A percentile compares a stretch with the other conserved stretches of the same genome.
Evolutionary conservation across 2,888 invertebrate genomes (phyloP).

Genomic region (Alsophila aescularia): DNA sequence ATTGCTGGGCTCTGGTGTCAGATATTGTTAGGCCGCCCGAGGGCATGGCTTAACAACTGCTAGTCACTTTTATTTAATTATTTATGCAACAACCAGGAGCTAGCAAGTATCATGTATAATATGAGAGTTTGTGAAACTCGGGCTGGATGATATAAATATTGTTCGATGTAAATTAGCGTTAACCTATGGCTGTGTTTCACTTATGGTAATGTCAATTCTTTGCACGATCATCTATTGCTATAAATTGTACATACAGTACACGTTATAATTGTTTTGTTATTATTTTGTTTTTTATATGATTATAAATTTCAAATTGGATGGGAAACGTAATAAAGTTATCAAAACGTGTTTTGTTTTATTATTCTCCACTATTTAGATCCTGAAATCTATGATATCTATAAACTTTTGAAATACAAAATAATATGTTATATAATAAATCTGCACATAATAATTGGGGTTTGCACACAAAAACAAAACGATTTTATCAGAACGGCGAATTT

Average conservation of each 20-base stretch:
- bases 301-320: slow-evolving; percentile 74
- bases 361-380: neutral
- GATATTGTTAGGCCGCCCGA: no score
- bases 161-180: slow-evolving; percentile 56
- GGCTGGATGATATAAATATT: slow-evolving; percentile 23
- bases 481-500: no score
- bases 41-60: no score
- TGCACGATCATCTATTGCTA: slow-evolving; percentile 78
- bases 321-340: slow-evolving; percentile 78
- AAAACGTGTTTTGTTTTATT: slow-evolving; percentile 38
- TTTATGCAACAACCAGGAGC: no score
- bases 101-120: no score
- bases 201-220: slow-evolving; percentile 82
- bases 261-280: slow-evolving; percentile 62
- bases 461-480: no score
- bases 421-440: no score
- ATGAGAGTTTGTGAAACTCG: slow-evolving; percentile 11
- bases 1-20: no score
- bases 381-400: no score
- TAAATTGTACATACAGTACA: slow-evolving; percentile 73
- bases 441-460: no score
- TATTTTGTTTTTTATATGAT: slow-evolving; percentile 54
- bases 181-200: slow-evolving; percentile 84
- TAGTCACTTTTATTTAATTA: no score
- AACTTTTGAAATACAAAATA: no score